Evolutionary conservation across 1,140 invertebrate genomes (phyloP), one percentile per base, ranked within the genome.

Genomic region (Diabrotica virgifera): DNA sequence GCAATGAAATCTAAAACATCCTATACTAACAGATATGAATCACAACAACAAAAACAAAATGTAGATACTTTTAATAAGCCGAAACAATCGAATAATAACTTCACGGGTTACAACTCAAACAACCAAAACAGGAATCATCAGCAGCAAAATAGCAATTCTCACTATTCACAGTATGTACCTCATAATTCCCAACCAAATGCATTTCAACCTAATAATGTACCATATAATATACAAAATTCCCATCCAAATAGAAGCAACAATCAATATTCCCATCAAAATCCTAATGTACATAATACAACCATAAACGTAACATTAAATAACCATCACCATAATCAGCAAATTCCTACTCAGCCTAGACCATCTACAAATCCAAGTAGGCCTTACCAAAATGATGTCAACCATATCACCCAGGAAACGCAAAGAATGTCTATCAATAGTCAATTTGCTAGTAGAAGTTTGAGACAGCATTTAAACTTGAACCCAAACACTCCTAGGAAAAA

Each of bases 381-480:
- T 10, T 10, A 46, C 8, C 55, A 36, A 57, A 57, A 57, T 37
- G 52, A 64, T 51, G 52, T 72, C 52, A 62, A 72, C 60, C 59
- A 68, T 55, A 5, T 74, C 12, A 56, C 65, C 13, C 63, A 68
- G 53, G 67, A 66, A 60, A 12, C 72, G 0, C 56, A 54, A n/a
- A 75, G 67, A 68, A 70, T 75, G 62, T 70, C 73, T 5, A 35
- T 77, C 2, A 75, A 73, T 64, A 70, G 68, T 46, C 68, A 76
- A 54, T 77, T 76, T 70, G 75, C 75, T 12, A 74, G 68, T 63
- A 65, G 74, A 55, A 76, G 71, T 63, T 69, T 77, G 14, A 71
- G 68, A 52, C 74, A 76, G 62, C 74, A 77, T 65, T 63, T 77
- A 35, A 77, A 77, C 64, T 67, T 77, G 12, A 63, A 74, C 58